Evolutionary conservation across 2,797 vertebrate genomes (phyloP).

Genomic region (Darevskia nairensis): DNA sequence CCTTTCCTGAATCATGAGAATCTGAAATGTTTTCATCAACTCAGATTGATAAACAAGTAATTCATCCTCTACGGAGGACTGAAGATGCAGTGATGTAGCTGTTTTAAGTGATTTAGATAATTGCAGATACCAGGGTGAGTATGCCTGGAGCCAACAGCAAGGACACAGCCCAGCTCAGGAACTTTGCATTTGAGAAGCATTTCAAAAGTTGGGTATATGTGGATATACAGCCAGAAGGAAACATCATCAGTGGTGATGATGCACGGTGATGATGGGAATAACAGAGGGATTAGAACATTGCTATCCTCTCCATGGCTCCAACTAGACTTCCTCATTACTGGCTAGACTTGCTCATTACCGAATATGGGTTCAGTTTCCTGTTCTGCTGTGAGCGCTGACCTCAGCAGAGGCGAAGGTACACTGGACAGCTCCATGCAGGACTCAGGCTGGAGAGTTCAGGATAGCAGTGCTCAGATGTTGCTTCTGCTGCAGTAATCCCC

Average conservation of each 20-base stretch:
- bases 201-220: no score
- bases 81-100: background rate
- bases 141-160: background rate
- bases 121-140: background rate
- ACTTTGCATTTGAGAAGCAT: background rate
- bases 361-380: background rate
- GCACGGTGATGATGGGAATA: background rate
- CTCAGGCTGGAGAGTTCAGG: no score
- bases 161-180: background rate
- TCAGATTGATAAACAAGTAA: background rate
- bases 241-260: background rate
- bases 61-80: background rate
- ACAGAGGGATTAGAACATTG: background rate
- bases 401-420: no score
- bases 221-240: background rate
- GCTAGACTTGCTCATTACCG: background rate
- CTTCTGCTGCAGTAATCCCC: no score
- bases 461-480: no score
- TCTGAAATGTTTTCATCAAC: no score
- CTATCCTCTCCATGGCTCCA: background rate
- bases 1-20: background rate
- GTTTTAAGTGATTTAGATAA: background rate
- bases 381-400: background rate
- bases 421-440: no score
- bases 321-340: background rate